phyloP scores from a whole-genome alignment of 2,888 invertebrate species.

The Chrysodeixis includens region DNA sequence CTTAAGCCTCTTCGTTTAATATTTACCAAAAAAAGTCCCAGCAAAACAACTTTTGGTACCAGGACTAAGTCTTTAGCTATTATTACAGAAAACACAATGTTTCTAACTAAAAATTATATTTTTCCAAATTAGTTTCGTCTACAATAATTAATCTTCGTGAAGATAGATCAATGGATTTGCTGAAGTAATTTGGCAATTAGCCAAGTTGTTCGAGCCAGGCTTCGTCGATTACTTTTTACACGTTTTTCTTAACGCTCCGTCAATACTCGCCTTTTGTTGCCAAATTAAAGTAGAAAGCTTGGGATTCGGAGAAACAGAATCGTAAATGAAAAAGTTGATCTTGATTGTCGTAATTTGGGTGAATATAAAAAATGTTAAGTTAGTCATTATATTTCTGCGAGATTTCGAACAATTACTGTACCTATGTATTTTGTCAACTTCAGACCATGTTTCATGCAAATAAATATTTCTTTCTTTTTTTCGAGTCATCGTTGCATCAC shows the following conservation, averaged over 20 bases:
- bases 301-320: neutral
- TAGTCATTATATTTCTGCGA: no score
- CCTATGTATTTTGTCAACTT: no score
- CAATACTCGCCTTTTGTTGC: constrained; percentile 38
- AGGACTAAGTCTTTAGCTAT: no score
- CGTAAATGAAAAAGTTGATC: neutral
- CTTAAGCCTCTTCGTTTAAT: no score
- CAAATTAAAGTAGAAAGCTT: constrained; percentile 5
- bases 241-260: constrained; percentile 27
- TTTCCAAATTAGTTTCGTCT: neutral
- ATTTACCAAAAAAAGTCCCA: no score
- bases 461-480: no score
- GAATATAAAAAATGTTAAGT: no score
- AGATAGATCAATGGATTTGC: constrained; percentile 27
- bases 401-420: no score
- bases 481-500: no score
- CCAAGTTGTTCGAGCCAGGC: constrained; percentile 12
- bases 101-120: neutral
- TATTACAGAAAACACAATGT: neutral
- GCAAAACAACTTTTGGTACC: no score
- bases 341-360: neutral
- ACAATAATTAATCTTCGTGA: constrained; percentile 16
- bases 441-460: no score
- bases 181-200: constrained; percentile 26
- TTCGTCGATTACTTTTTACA: constrained; percentile 18